Base-by-base conservation (phyloP, 2,888 invertebrate species). In the Andrena marginata region DNA sequence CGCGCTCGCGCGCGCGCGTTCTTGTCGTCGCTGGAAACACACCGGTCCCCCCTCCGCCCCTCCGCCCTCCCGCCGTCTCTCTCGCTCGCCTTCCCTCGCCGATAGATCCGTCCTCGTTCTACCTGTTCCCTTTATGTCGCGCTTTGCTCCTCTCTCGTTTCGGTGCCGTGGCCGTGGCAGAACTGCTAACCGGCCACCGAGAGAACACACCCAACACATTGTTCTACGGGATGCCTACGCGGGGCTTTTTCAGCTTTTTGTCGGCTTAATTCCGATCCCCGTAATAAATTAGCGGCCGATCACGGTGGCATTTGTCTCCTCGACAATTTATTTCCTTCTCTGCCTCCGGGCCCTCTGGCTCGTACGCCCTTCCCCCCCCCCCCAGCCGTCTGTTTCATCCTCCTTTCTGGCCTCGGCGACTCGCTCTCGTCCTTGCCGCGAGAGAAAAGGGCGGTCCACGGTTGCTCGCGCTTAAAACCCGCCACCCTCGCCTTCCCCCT, bases 231-330 rank as follows among this genome's bases (percentile, higher is more conserved):
- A 89, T 90, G 89, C 89, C 86, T 87, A 77, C 84, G 77, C 86
- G 80, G 73, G 82, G 84, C 90, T 89, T 90, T 90, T 91, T 91
- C 89, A 88, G 87, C 89, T 91, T 92, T 91, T 93, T 92, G 91
- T 87, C 91, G 92, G 92, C 91, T 92, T 91, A 92, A 93, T 93
- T 92, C 92, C 92, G 85, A 91, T 91, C 91, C 87, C 91, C 87
- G 91, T 92, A 91, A 93, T 93, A 93, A 93, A 93, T 93, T 93
- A 93, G 92, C 90, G 84, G 90, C 78, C 93, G 93, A 93, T 93
- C 93, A 93, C 89, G 93, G 93, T 93, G 93, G 93, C 93, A 93
- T 93, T 93, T 92, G 92, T 93, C 93, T 90, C 90, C 87, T 82
- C 84, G 84, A 88, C 90, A 88, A 92, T 93, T 93, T 92, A 93